Evolutionary conservation across 2,113 vertebrate genomes (phyloP).

Genomic region (Leucosticte australis): DNA sequence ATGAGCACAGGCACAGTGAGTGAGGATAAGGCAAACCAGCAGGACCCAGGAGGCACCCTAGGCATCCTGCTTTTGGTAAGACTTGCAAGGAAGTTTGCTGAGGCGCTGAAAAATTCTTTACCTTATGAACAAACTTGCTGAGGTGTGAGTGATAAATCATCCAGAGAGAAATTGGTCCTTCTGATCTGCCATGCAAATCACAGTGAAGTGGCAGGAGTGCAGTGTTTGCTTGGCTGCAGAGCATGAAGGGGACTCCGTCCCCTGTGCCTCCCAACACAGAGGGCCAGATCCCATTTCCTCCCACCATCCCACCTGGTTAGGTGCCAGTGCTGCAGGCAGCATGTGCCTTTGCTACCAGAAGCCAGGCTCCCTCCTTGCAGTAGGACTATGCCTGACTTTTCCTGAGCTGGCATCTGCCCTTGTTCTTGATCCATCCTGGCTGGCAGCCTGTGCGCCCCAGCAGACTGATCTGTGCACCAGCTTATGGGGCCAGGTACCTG

Average conservation of each 20-base stretch:
- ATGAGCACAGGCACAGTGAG: background rate
- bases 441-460: background rate
- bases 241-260: constrained; percentile 4
- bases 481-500: background rate
- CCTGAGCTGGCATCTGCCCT: background rate
- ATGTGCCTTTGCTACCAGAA: background rate
- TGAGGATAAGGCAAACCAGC: background rate
- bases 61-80: background rate
- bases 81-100: background rate
- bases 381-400: background rate
- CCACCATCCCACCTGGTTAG: background rate
- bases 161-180: background rate
- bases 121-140: background rate
- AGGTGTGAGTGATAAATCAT: background rate
- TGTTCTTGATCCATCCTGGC: background rate
- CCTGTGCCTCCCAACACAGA: rapidly evolving
- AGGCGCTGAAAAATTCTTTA: background rate
- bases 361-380: background rate
- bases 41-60: background rate
- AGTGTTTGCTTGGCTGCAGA: background rate
- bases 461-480: background rate
- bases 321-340: background rate
- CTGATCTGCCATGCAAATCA: background rate
- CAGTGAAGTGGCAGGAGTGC: background rate
- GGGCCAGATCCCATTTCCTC: background rate